These are phyloP conservation scores for Lichenostomus cassidix DNA, from an alignment of 2,113 vertebrate genomes.

Conservation along the genomic window DNA sequence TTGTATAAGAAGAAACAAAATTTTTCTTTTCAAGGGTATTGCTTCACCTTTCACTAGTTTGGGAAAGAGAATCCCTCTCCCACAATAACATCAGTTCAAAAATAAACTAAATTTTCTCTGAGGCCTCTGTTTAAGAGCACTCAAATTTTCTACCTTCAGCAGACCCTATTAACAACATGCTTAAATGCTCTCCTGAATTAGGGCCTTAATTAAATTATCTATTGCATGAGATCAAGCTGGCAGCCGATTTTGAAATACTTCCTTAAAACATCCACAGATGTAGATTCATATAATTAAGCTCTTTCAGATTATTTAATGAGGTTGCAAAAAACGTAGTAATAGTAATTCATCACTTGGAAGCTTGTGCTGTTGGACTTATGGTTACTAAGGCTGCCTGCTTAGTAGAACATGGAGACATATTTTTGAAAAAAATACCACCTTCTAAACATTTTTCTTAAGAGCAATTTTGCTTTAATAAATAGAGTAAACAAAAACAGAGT, in stretches of 20 bases:
- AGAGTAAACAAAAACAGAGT: background rate
- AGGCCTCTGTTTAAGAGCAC: background rate
- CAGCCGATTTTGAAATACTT: background rate
- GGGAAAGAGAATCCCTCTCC: background rate
- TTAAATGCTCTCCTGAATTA: background rate
- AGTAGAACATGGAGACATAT: background rate
- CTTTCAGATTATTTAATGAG: constrained; percentile 27
- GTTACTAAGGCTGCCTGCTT: background rate
- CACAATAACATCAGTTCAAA: background rate
- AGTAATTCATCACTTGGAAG: constrained; percentile 6
- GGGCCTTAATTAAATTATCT: background rate
- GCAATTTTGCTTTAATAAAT: background rate
- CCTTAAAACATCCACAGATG: constrained; percentile 18
- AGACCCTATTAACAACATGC: background rate
- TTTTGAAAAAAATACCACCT: background rate
- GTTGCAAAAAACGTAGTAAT: background rate
- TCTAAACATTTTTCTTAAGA: background rate
- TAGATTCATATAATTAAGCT: constrained; percentile 16
- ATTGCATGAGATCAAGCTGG: background rate
- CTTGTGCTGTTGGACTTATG: background rate
- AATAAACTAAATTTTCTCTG: background rate
- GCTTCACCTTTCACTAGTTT: background rate
- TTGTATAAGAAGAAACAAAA: background rate
- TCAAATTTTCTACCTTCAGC: background rate
- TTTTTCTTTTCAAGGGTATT: background rate